Base-by-base conservation (phyloP, 2,888 invertebrate genomes). In the Dryobotodes eremita region DNA sequence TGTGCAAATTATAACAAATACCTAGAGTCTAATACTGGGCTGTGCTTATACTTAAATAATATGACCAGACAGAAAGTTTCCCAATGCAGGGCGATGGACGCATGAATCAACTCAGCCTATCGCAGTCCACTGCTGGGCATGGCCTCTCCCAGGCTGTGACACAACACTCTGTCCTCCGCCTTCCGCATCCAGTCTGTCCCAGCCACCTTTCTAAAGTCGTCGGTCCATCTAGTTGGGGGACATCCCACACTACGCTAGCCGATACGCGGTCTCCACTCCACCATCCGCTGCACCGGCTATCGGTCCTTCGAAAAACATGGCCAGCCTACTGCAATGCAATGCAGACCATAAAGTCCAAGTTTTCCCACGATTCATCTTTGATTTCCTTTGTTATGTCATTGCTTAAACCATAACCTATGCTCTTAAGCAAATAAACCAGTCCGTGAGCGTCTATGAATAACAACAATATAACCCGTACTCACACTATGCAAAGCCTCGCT, bases 361-460 rank as follows among this genome's bases (percentile, higher is more conserved):
- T 71, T 69, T 71, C 53, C 71, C 78, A 78, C 81, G 26, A 53
- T 80, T 20, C 23, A 71, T 71, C 61, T 48, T 53, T 10, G 53
- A 71, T 62, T 78, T 71, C 61, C 61, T 62, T 55, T 46, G 6
- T n/a, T 36, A 62, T 71, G 50, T 62, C 71, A 70, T 70, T n/a
- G n/a, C 23, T 26, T 64, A 42, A 80, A 31, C 20, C 20, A 69
- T 68, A 79, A 53, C 77, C 59, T 20, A 20, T 46, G 46, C 46
- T 10, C 17, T 7, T 7, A 26, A 53, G 20, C 48, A 48, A 48
- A 48, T 61, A 53, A 80, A 78, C 61, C 80, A 70, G 59, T 53
- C 70, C 46, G 3, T 10, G 53, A 53, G 13, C 46, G 46, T 62
- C 53, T 53, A 15, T 2, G 1, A 80, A 42, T 70, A 31, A 70